Evolutionary conservation across 1,140 invertebrate genomes (phyloP), one percentile per base, ranked within the genome.

Genomic region (Tetranychus cinnabarinus): DNA sequence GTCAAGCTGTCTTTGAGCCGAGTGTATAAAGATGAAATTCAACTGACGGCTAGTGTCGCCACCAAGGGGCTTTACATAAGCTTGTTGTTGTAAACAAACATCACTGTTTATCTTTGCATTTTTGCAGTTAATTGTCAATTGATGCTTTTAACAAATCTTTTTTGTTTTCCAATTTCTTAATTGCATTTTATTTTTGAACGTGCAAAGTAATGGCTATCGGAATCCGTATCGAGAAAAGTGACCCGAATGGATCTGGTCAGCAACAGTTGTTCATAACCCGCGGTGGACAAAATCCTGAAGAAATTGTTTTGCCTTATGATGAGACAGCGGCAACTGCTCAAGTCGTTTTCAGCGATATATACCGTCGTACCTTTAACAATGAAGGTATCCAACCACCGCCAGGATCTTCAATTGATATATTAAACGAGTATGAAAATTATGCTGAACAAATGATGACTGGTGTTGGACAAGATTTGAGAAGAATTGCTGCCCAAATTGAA

Each of bases 401-500:
- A 8, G 50, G 23, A n/a, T 33, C 50, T n/a, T 33, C 31, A 23
- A 12, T 31, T 31, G 31, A 52, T n/a, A n/a, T 31, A 7, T 8
- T n/a, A 52, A 33, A n/a, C 23, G 23, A 52, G n/a, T 2, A 4
- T 23, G 31, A 52, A 4, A 31, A 8, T 7, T 31, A 52, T 52
- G 50, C 50, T 52, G 31, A 31, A 33, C n/a, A 52, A 56, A 35
- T 47, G 15, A 34, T 62, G 23, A n/a, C 50, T n/a, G 23, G 2
- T 52, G 50, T 52, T 52, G 72, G 72, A 15, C 61, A 67, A 52
- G 70, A 71, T 54, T 63, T 74, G 4, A 56, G 70, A 48, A 35
- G 61, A 45, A 66, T 70, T 59, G 71, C 72, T 7, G 71, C 73
- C 62, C 65, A 66, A 33, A 73, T 74, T 66, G 68, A 65, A 0